Conservation (phyloP, 35 echinoderm and acorn worm genomes). For the Apostichopus californicus region DNA sequence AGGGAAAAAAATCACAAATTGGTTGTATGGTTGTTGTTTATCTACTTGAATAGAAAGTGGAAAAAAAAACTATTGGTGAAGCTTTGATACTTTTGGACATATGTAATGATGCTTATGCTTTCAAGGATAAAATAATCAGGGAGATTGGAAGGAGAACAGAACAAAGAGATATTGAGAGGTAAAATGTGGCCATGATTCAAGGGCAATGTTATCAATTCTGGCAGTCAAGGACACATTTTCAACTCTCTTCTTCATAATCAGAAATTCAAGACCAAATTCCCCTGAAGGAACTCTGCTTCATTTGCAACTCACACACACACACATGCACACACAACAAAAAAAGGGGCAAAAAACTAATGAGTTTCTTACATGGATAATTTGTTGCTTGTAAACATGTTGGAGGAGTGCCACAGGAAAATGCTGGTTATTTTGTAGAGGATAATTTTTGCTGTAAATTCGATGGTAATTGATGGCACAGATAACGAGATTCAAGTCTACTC, state of each 20-base stretch:
- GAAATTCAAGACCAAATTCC: not conserved
- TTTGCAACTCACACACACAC: not conserved
- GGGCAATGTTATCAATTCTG: not conserved
- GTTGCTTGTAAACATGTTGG: too few relatives aligned
- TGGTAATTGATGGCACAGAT: too few relatives aligned
- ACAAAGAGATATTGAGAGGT: not conserved
- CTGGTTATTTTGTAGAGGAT: too few relatives aligned
- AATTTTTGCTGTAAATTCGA: too few relatives aligned
- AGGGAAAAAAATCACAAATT: not conserved
- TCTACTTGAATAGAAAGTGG: not conserved
- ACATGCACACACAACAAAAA: too few relatives aligned
- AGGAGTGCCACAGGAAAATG: too few relatives aligned
- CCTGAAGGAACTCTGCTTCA: not conserved
- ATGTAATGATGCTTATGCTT: not conserved
- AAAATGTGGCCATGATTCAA: not conserved
- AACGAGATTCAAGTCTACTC: too few relatives aligned
- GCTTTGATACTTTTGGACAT: not conserved
- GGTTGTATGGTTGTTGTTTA: not conserved
- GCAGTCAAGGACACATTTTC: not conserved
- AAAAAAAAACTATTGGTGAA: not conserved
- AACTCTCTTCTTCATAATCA: not conserved
- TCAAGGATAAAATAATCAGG: slow-evolving; percentile 1
- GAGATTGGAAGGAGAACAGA: not conserved
- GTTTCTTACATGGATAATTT: too few relatives aligned
- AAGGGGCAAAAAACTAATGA: too few relatives aligned